Evolutionary conservation across 35 echinoderm and acorn worm species (phyloP).

Genomic region (Ophioderma brevispina): DNA sequence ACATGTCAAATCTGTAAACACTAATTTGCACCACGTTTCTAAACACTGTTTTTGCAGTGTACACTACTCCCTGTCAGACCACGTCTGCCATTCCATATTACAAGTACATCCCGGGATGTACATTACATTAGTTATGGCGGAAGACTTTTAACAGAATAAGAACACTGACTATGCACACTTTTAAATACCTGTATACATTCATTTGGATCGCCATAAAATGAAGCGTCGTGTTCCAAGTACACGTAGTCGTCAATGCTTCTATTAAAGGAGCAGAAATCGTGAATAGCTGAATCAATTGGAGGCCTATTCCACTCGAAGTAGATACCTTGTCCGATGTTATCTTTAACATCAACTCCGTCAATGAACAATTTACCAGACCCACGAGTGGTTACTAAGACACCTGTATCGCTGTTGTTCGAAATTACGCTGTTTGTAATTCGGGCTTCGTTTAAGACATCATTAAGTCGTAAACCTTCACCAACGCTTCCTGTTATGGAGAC

Average conservation of each 20-base stretch:
- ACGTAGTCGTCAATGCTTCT: not conserved
- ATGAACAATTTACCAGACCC: not conserved
- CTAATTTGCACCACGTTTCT: too few species aligned
- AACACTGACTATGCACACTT: too few species aligned
- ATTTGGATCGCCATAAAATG: not conserved
- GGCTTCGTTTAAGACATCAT: not conserved
- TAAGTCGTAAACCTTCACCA: not conserved
- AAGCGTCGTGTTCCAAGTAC: not conserved
- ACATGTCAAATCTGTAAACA: too few species aligned
- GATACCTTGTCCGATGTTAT: not conserved
- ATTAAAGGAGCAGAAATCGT: not conserved
- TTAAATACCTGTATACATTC: not conserved
- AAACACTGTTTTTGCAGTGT: too few species aligned
- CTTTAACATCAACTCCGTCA: not conserved
- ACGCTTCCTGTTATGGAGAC: not conserved
- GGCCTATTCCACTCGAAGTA: not conserved
- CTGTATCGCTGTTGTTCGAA: not conserved
- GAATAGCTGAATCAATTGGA: not conserved
- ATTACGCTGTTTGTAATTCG: not conserved
- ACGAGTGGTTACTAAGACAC: not conserved
- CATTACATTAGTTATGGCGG: too few species aligned
- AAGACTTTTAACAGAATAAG: too few species aligned
- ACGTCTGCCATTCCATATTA: too few species aligned
- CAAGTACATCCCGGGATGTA: too few species aligned
- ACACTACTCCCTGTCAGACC: too few species aligned